phyloP scores from a whole-genome alignment of 1,140 invertebrate genomes.

The Planococcus citri region DNA sequence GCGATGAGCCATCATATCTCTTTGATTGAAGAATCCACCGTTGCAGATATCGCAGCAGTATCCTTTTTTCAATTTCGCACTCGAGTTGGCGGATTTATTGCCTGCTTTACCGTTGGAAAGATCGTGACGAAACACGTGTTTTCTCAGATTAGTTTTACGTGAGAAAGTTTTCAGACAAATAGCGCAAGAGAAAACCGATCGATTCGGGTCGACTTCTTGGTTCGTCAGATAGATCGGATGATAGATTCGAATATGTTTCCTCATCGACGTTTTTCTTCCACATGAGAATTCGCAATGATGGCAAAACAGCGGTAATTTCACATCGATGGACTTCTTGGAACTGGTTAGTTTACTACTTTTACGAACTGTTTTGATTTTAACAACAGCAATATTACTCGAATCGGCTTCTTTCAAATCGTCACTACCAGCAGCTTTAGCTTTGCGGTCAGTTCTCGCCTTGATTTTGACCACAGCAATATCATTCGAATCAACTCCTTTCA shows the following conservation, averaged over 20 bases:
- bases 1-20: background rate
- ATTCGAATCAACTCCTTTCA: too few species aligned
- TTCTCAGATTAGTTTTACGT: background rate
- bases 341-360: too few species aligned
- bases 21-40: background rate
- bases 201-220: background rate
- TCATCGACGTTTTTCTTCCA: background rate
- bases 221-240: background rate
- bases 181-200: background rate
- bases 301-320: background rate
- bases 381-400: too few species aligned
- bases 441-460: too few species aligned
- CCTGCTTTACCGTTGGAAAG: too few species aligned
- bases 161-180: background rate
- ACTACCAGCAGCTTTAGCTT: too few species aligned
- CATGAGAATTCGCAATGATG: background rate
- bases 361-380: too few species aligned
- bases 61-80: background rate
- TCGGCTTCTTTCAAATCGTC: too few species aligned
- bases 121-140: background rate
- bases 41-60: background rate
- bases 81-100: background rate
- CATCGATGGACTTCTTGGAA: background rate
- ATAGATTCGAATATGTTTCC: background rate
- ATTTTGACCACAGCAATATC: too few species aligned